phyloP scores from a whole-genome alignment of 1,140 invertebrate genomes.

The Nasonia giraulti region DNA sequence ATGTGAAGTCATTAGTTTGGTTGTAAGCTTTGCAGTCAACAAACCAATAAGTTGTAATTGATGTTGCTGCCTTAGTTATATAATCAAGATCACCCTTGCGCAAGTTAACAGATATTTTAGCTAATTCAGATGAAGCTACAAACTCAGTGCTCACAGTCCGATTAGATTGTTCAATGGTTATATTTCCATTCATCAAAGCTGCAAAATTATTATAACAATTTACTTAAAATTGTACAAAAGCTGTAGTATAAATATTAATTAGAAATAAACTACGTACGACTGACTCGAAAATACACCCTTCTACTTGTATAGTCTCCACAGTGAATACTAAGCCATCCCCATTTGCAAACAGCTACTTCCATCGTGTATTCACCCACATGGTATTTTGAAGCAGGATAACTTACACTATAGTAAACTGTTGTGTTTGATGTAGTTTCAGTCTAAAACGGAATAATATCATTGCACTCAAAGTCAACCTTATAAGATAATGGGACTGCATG shows the following conservation, averaged over 20 bases:
- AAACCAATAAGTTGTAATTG: slow-evolving; percentile 84
- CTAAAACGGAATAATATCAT: slow-evolving; percentile 45
- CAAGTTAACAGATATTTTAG: slow-evolving; percentile 77
- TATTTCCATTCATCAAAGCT: slow-evolving; percentile 80
- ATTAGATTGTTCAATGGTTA: slow-evolving; percentile 79
- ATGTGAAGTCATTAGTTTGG: slow-evolving; percentile 76
- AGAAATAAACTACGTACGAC: slow-evolving; percentile 71
- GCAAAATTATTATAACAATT: slow-evolving; percentile 52
- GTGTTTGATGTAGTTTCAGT: slow-evolving; percentile 60
- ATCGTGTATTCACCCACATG: slow-evolving; percentile 78
- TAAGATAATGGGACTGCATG: slow-evolving; percentile 35
- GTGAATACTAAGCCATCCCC: slow-evolving; percentile 56
- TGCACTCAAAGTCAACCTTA: neutral
- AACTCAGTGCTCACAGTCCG: slow-evolving; percentile 74
- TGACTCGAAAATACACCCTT: slow-evolving; percentile 76
- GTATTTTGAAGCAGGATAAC: slow-evolving; percentile 74
- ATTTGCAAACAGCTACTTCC: slow-evolving; percentile 75
- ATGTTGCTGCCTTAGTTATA: slow-evolving; percentile 78
- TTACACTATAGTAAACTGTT: slow-evolving; percentile 76
- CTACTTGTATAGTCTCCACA: slow-evolving; percentile 70
- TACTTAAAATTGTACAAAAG: neutral
- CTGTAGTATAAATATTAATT: neutral
- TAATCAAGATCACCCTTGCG: slow-evolving; percentile 77
- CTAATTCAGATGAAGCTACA: slow-evolving; percentile 77
- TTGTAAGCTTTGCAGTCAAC: slow-evolving; percentile 84